Conservation (phyloP, 2,888 invertebrate species). For the Calameuta filiformis region DNA sequence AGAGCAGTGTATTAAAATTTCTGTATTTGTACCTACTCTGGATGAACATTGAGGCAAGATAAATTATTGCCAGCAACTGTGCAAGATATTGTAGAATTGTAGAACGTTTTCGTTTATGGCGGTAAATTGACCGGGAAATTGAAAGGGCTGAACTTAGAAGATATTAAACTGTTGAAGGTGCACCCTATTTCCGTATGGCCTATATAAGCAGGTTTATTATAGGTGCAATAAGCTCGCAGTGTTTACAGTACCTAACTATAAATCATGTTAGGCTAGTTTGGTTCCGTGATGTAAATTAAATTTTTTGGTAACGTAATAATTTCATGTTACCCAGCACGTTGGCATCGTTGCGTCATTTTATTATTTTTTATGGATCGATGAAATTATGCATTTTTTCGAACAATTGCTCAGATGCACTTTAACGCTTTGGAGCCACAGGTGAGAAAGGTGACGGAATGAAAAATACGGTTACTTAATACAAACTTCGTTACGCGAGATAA, state of each 20-base stretch:
- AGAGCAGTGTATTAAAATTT: neutral
- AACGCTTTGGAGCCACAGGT: neutral
- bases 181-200: neutral
- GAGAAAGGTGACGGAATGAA: neutral
- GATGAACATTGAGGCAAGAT: neutral
- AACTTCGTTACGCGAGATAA: neutral
- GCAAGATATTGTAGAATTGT: neutral
- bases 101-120: neutral
- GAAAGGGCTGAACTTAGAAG: conserved; percentile 1
- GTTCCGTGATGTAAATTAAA: neutral
- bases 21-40: neutral
- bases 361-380: neutral
- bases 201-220: neutral
- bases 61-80: neutral
- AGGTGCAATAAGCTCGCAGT: neutral
- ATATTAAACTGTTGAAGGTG: neutral
- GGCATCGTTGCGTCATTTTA: neutral
- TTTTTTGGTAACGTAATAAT: neutral
- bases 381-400: neutral
- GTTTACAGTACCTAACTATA: neutral
- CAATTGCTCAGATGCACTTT: neutral
- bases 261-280: neutral
- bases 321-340: neutral
- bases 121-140: conserved; percentile 2
- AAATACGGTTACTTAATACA: neutral